These are phyloP conservation scores for Bagarius yarrelli DNA, from an alignment of 2,113 vertebrate species.

Conservation along the genomic window DNA sequence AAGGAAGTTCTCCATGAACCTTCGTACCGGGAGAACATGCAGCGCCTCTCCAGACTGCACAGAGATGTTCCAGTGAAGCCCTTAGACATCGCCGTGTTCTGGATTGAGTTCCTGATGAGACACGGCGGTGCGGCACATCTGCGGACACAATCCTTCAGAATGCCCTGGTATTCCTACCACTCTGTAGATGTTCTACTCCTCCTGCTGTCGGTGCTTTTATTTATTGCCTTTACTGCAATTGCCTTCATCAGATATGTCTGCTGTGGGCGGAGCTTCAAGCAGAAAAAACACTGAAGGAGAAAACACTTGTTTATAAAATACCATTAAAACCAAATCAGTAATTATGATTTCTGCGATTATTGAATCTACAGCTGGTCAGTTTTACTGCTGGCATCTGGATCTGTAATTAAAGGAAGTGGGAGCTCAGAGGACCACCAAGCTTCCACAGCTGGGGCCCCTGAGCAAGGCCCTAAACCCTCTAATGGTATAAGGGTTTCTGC, in stretches of 20 bases:
- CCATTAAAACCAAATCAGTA: no score
- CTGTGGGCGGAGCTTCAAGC: constrained; percentile 3
- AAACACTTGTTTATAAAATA: no score
- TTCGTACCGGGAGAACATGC: constrained; percentile 49
- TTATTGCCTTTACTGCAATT: constrained; percentile 20
- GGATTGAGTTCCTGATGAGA: constrained; percentile 46
- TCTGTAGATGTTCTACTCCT: constrained; percentile 42
- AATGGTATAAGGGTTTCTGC: no score
- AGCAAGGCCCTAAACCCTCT: no score
- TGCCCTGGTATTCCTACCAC: constrained; percentile 48
- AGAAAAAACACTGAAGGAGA: constrained; percentile 7
- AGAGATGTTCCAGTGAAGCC: constrained; percentile 45
- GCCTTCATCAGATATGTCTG: constrained; percentile 29
- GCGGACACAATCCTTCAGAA: constrained; percentile 42
- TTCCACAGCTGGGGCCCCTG: no score
- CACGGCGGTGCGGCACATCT: constrained; percentile 46
- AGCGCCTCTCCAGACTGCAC: constrained; percentile 44
- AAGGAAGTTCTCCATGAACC: constrained; percentile 44
- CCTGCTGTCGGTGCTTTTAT: constrained; percentile 20
- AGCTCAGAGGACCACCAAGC: no score
- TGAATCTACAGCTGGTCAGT: no score
- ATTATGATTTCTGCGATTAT: not conserved
- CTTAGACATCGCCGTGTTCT: constrained; percentile 45
- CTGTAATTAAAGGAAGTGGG: no score
- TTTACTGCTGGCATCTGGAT: no score